phyloP scores from a whole-genome alignment of 2,797 vertebrate species.

The Neosilurus hyrtlii region DNA sequence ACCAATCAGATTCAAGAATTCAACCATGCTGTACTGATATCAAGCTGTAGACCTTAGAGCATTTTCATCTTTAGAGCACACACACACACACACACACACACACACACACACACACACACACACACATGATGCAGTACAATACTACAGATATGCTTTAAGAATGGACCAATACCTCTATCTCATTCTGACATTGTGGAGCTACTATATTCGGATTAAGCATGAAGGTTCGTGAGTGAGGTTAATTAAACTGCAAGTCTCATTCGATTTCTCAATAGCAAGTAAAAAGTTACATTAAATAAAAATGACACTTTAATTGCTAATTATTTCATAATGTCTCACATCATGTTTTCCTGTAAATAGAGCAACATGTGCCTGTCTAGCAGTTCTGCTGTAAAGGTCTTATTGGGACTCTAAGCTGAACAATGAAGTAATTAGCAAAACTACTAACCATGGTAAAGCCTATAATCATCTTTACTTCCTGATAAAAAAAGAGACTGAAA shows the following conservation, averaged over 20 bases:
- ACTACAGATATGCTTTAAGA: neutral
- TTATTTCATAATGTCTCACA: slow-evolving; percentile 23
- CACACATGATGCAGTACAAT: neutral
- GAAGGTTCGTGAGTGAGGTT: slow-evolving; percentile 62
- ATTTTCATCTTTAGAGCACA: slow-evolving; percentile 13
- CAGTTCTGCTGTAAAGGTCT: neutral
- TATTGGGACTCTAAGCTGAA: slow-evolving; percentile 3
- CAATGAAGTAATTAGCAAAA: neutral
- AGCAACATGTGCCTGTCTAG: neutral
- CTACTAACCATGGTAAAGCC: neutral
- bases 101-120: neutral
- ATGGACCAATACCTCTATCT: neutral
- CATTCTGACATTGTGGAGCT: slow-evolving; percentile 54
- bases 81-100: neutral
- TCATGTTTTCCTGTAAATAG: slow-evolving; percentile 22
- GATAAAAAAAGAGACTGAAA: neutral
- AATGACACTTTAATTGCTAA: slow-evolving; percentile 41
- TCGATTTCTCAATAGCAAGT: slow-evolving; percentile 45
- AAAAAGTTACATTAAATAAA: slow-evolving; percentile 42
- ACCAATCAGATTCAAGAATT: slow-evolving; percentile 7
- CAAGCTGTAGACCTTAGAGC: neutral
- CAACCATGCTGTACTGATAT: neutral
- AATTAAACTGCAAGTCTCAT: slow-evolving; percentile 64
- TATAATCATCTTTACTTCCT: slow-evolving; percentile 3
- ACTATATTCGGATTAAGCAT: slow-evolving; percentile 55